phyloP scores from a whole-genome alignment of 2,113 vertebrate genomes.

The Limanda limanda region DNA sequence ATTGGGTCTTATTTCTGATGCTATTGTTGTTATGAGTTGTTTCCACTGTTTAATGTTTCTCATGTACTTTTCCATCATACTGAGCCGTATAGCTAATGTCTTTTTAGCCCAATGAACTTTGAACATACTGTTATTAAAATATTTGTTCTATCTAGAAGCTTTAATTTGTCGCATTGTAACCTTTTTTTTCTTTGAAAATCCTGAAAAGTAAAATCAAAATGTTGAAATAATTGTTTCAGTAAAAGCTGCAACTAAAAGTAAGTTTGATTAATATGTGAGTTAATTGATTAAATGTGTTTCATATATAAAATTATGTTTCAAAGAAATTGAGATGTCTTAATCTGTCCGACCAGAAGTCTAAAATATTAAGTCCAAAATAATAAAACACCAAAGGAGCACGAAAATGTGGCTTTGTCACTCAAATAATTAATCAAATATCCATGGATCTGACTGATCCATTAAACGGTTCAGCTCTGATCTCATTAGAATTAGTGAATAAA shows the following conservation, averaged over 20 bases:
- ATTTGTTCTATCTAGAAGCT: neutral
- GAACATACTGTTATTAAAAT: conserved; percentile 42
- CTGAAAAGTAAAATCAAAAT: neutral
- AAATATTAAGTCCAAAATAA: too few species aligned
- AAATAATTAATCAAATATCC: too few species aligned
- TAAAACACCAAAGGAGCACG: too few species aligned
- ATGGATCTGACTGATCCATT: too few species aligned
- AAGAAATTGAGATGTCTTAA: neutral
- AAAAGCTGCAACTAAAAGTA: too few species aligned
- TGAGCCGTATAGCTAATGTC: neutral
- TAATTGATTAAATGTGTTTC: too few species aligned
- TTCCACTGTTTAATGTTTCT: neutral
- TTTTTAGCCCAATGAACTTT: neutral
- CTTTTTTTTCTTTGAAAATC: neutral
- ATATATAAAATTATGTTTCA: neutral
- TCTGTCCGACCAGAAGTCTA: too few species aligned
- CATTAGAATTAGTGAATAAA: too few species aligned
- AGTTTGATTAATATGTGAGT: too few species aligned
- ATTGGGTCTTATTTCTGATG: conserved; percentile 1
- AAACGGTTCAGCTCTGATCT: too few species aligned
- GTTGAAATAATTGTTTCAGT: too few species aligned
- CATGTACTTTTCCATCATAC: neutral
- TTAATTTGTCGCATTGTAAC: neutral
- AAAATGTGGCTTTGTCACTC: too few species aligned
- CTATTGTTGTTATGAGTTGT: conserved; percentile 10